Evolutionary conservation across 2,888 invertebrate genomes (phyloP), one percentile per base, ranked within the genome.

Genomic region (Parnassius smintheus): DNA sequence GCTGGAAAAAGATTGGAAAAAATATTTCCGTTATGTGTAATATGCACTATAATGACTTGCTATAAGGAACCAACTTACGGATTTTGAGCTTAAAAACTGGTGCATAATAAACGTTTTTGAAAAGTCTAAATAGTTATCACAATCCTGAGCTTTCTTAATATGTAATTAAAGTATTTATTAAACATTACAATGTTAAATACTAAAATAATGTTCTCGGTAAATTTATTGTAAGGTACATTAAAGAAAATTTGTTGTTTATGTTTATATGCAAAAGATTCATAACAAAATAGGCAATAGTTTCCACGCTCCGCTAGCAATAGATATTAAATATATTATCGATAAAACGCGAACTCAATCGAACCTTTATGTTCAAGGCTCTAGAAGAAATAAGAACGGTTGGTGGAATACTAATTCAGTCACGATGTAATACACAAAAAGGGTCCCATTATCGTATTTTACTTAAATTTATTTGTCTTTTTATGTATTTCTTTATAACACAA

Each of bases 241-340:
- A 41, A 59, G 1, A 41, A 55, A 55, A 60, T 42, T 60, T n/a
- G 42, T 54, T 60, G 9, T 55, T 50, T 41, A 53, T 9, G 25
- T 46, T 46, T 53, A 42, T 56, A 61, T 56, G 35, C 49, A 56
- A 56, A 61, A 56, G 18, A 56, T 56, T 7, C 46, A 56, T 13
- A 61, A 45, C 53, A 62, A 44, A 55, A 59, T 18, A 55, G 51
- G 55, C 12, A 63, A 55, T 59, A 55, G 59, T 63, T 55, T 55
- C 49, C 62, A 58, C 55, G 59, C 55, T 56, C 55, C 55, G 56
- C 51, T 48, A 22, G 63, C 49, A 63, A 63, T 63, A 56, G 56
- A 63, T 63, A 63, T 63, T 63, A 59, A 63, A 63, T 63, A 51
- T 63, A 55, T 63, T 59, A 59, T 12, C 59, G 55, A 63, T 63